Base-by-base conservation (phyloP, 2,797 vertebrate genomes). In the Malurus splendens region DNA sequence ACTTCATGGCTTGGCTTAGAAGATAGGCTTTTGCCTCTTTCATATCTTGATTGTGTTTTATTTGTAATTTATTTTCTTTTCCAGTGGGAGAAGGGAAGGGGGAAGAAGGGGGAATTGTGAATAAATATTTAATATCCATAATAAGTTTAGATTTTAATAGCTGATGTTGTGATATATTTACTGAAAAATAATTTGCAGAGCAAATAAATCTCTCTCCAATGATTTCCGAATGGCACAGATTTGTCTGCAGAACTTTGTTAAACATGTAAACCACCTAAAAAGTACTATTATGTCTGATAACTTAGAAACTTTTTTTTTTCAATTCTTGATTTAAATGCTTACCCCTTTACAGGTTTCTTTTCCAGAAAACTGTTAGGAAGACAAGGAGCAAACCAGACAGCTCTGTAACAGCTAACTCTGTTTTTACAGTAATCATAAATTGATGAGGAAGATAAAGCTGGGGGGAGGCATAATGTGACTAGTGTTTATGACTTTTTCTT, bases 1-100 rank as follows among this genome's bases (percentile, higher is more conserved):
- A 25, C 93, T 93, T 91, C 36, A 87, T 83, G 61, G 32, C 67
- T 84, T 91, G 41, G 9, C 74, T 90, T 86, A 88, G 62, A 88
- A 86, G 91, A 65, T 30, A 85, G 72, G 36, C 44, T 92, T 80
- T 82, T 55, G 6, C 60, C 66, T 82, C 51, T 86, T 62, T 47
- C 7, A 1, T 78, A 15, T 67, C 45, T 87, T 82, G 25, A 39
- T 48, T 81, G 24, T 60, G 36, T 33, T 32, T 84, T 74, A 39
- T 42, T 64, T 64, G 48, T 32, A 28, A 42, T 39, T 74, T 65
- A 7, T 77, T 83, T 84, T 52, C 28, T 51, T 70, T 39, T 10
- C 10, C 14, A 1, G 2, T 10, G 8, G 36, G 12, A 44, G 16
- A 57, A 41, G 14, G 10, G 12, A 48, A 38, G 18, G 52, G 16